Base-by-base conservation (phyloP, 2,888 invertebrate species). In the Agonum fuliginosum region DNA sequence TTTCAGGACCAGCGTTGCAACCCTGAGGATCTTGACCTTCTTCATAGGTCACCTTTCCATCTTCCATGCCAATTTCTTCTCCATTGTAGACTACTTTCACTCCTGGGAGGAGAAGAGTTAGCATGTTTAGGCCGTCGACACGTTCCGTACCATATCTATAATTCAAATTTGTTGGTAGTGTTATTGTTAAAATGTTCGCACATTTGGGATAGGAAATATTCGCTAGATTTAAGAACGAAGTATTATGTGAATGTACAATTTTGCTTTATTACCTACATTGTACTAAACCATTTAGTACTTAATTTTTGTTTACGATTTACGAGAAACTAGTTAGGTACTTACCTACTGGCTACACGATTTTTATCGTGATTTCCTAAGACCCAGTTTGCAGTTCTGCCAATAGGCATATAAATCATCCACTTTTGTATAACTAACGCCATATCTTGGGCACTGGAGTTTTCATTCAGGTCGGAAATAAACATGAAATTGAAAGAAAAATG, bases 11-110 rank as follows among this genome's bases (percentile, higher is more conserved):
- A 41, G 90, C 87, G 79, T 88, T 88, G 34, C 87, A 86, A 0
- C 89, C 92, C 10, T 87, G 88, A 0, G 91, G 91, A 85, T 93
- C 92, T 34, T 89, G 78, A 0, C 86, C 85, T 82, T 88, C 84
- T 24, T 86, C 85, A 82, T 85, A 89, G 0, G 88, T 87, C 10
- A 91, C 89, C 43, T 87, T 86, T 48, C 87, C 87, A 83, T 94
- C 90, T 79, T 88, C 84, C 91, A 94, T 92, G 0, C 93, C 94
- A 51, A 95, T 90, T 87, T 95, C 95, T 82, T 95, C 95, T 2
- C 95, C 95, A 88, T 97, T 95, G 84, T 97, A 97, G 0, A 95
- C 94, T 5, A 97, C 91, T 17, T 93, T 92, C 2, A 95, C 91
- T 46, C 97, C 97, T 0, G 96, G 97, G 72, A 97, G 87, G 14